Conservation (phyloP, 2,888 invertebrate species). For the Phalera bucephala region DNA sequence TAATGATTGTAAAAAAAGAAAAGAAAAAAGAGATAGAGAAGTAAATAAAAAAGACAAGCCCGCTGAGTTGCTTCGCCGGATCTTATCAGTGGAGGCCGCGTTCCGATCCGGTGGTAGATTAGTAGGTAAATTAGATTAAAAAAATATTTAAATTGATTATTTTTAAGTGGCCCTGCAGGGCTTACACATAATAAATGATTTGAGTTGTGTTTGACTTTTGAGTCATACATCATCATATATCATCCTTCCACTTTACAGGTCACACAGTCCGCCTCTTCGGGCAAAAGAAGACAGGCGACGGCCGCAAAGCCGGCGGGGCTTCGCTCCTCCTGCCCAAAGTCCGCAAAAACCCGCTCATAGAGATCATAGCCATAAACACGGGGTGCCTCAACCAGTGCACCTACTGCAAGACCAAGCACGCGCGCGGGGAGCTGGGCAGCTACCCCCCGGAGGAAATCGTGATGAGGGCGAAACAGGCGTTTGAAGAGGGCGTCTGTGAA, state of each 20-base stretch:
- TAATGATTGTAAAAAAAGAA: too few relatives aligned
- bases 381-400: conserved; percentile 99
- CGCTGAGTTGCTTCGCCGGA: too few relatives aligned
- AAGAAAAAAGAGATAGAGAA: too few relatives aligned
- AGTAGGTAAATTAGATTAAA: too few relatives aligned
- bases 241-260: conserved; percentile 65
- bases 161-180: too few relatives aligned
- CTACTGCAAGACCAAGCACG: conserved; percentile 99
- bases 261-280: conserved; percentile 89
- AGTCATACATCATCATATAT: too few relatives aligned
- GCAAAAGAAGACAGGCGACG: conserved; percentile 91
- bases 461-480: conserved; percentile 92
- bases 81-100: too few relatives aligned
- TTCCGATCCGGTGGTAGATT: too few relatives aligned
- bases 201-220: too few relatives aligned
- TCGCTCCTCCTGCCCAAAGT: conserved; percentile 95
- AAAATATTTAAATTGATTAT: too few relatives aligned
- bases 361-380: conserved; percentile 98
- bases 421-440: conserved; percentile 97
- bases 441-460: conserved; percentile 96
- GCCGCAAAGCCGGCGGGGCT: conserved; percentile 93
- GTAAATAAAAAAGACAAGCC: too few relatives aligned
- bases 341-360: conserved; percentile 96
- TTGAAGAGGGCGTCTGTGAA: conserved; percentile 96
- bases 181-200: too few relatives aligned